Evolutionary conservation across 2,797 vertebrate species (phyloP), one percentile per base, ranked within the genome.

Genomic region (Catostomus latipinnis): DNA sequence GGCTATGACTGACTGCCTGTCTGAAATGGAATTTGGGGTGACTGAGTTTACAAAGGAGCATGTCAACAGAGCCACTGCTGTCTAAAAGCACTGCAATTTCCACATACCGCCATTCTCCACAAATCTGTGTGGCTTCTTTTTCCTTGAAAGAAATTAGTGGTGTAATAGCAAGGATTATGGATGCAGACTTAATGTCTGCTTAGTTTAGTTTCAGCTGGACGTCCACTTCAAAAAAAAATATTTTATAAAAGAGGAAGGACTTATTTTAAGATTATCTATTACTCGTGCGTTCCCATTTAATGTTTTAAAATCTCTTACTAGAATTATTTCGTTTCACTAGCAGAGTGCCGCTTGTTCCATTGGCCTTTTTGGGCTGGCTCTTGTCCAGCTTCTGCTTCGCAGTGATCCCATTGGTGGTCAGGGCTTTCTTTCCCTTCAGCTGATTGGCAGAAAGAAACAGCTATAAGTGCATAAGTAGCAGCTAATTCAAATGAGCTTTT

Each of bases 401-500:
- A 0, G 90, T 5, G 48, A 93, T 53, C 34, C 97, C 96, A 6
- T 94, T 97, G 84, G 93, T 78, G 8, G 85, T 12, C 0, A 93
- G 82, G 50, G 93, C 93, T 77, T 97, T 98, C 88, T 96, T 98
- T 70, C 95, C 94, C 86, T 96, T 98, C 56, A 96, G 85, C 96
- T 98, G 92, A 74, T 78, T 76, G 80, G 78, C 76, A 6, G 11
- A 34, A 34, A 34, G n/a, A 76, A 63, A 80, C 13, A 4, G 12
- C 9, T 49, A 8, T 69, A 45, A 68, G 65, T 12, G 61, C 5
- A 62, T 13, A 45, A 12, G 22, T 12, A 13, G 34, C 45, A 49
- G 62, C 13, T 13, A 65, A 2, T 43, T 63, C 61, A 63, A 65
- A 22, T 34, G 6, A 45, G 61, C 18, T 60, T 22, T 60, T 18